Evolutionary conservation across 2,113 vertebrate species (phyloP).

Genomic region (Mastomys natalensis): DNA sequence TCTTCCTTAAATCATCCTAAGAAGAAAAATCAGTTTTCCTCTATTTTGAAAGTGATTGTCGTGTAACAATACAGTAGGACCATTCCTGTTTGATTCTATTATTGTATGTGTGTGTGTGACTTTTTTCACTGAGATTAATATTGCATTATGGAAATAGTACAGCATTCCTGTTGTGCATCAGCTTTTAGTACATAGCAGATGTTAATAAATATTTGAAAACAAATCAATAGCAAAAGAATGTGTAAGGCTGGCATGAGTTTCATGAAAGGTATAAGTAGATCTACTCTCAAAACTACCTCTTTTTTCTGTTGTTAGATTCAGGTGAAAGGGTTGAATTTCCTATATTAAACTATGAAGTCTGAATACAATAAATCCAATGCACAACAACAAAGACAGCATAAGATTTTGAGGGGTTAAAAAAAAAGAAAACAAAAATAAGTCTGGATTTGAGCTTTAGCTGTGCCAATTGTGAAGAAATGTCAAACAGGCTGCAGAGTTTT

Average conservation of each 20-base stretch:
- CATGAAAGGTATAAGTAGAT: neutral
- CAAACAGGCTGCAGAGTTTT: neutral
- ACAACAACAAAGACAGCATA: neutral
- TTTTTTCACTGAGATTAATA: conserved; percentile 30
- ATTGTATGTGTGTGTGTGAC: neutral
- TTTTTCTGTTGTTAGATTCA: neutral
- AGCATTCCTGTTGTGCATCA: neutral
- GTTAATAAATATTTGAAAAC: conserved; percentile 38
- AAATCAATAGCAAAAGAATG: neutral
- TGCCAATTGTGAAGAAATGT: neutral
- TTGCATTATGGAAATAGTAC: neutral
- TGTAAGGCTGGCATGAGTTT: neutral
- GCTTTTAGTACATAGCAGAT: neutral
- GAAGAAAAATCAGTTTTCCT: neutral
- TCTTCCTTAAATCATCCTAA: neutral
- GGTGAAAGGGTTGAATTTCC: neutral
- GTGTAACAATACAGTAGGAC: neutral
- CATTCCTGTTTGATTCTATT: conserved; percentile 12
- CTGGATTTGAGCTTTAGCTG: neutral
- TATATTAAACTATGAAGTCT: neutral
- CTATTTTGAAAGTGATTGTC: conserved; percentile 12
- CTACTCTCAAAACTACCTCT: neutral
- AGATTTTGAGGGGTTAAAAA: neutral
- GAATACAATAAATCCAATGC: neutral
- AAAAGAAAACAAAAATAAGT: neutral